Evolutionary conservation across 92 coral and sea anemone genomes (phyloP).

Genomic region (Phenganax subtilis): DNA sequence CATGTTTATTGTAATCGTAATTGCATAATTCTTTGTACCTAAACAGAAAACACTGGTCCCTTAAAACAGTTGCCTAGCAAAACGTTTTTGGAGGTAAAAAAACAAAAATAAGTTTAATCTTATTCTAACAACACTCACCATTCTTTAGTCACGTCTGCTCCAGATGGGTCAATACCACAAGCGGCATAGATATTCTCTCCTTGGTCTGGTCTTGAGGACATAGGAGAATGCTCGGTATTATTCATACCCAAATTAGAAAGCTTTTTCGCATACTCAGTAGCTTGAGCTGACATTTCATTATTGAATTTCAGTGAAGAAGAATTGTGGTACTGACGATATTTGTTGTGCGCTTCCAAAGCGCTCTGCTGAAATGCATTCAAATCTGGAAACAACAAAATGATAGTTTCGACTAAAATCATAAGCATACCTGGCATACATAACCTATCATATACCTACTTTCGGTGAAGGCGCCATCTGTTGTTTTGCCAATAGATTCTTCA

Average conservation of each 20-base stretch:
- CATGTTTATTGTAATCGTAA: constrained; percentile 65
- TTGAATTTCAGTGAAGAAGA: constrained; percentile 55
- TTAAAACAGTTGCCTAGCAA: background rate
- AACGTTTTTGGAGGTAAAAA: constrained; percentile 6
- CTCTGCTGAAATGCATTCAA: constrained; percentile 54
- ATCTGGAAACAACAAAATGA: background rate
- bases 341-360: constrained; percentile 69
- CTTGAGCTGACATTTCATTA: constrained; percentile 65
- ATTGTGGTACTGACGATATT: constrained; percentile 63
- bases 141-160: constrained; percentile 72
- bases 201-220: constrained; percentile 62
- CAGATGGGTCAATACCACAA: constrained; percentile 55
- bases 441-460: background rate
- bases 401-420: background rate
- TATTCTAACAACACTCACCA: constrained; percentile 40
- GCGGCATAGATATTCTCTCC: constrained; percentile 92
- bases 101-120: background rate
- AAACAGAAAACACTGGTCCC: background rate
- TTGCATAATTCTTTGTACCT: constrained; percentile 96
- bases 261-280: constrained; percentile 62
- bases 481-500: background rate
- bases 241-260: constrained; percentile 63
- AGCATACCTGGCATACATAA: background rate
- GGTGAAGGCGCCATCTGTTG: constrained; percentile 2
- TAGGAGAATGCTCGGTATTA: constrained; percentile 58